Conservation (phyloP, 1,140 invertebrate genomes). For the Ruditapes philippinarum region DNA sequence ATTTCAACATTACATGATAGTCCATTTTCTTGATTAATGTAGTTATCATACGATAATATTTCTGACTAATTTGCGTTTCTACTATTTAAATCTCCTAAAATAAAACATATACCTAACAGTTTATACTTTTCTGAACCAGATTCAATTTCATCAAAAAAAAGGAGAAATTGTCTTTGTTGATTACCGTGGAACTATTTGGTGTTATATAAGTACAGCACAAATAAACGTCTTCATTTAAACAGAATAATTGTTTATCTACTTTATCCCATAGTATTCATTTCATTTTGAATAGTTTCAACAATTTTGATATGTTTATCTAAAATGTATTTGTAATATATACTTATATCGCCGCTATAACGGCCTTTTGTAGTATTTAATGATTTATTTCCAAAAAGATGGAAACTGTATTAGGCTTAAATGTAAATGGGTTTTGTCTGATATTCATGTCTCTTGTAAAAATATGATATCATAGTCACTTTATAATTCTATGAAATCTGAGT, state of each 20-base stretch:
- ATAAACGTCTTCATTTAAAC: background rate
- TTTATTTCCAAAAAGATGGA: slow-evolving; percentile 13
- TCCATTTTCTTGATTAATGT: background rate
- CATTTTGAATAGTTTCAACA: background rate
- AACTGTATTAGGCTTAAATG: background rate
- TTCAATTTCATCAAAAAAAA: slow-evolving; percentile 50
- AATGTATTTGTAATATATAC: background rate
- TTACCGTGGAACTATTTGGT: slow-evolving; percentile 7
- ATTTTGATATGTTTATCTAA: slow-evolving; percentile 24
- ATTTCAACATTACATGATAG: background rate
- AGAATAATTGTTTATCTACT: background rate
- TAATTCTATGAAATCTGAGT: too few species aligned
- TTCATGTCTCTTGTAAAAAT: too few species aligned
- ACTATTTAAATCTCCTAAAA: background rate
- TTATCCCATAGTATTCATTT: background rate
- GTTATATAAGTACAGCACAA: slow-evolving; percentile 34
- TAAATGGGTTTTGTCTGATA: too few species aligned
- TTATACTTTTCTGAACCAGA: slow-evolving; percentile 40
- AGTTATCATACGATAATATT: background rate
- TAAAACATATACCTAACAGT: background rate
- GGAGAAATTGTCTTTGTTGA: slow-evolving; percentile 3
- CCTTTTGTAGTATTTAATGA: background rate
- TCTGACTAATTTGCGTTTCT: background rate
- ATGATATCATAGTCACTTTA: too few species aligned
- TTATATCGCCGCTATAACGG: background rate